Percentiles rank a stretch among this genome's conserved stretches.
phyloP scores from a whole-genome alignment of 37 sponge, comb jelly and placozoan genomes.

The Axinella damicornis region DNA sequence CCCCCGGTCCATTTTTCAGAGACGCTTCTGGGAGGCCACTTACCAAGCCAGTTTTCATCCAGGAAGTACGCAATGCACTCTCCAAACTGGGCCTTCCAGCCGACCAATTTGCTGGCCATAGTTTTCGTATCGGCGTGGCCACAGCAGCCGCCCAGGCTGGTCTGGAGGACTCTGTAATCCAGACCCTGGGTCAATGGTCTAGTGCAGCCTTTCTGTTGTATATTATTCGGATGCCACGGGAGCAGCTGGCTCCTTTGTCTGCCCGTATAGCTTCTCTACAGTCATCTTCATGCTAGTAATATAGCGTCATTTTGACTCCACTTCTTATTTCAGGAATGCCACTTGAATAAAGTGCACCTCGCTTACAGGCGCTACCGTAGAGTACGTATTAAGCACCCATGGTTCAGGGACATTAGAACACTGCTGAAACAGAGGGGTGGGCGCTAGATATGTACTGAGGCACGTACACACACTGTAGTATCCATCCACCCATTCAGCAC shows the following conservation, averaged over 20 bases:
- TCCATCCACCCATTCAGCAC: no score
- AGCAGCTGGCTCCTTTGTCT: neutral
- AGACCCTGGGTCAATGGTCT: constrained; percentile 20
- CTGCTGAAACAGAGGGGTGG: no score
- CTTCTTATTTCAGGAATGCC: no score
- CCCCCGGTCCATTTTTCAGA: constrained; percentile 10
- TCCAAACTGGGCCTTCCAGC: neutral
- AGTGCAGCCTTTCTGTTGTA: constrained; percentile 22
- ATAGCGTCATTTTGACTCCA: no score
- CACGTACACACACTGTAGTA: no score
- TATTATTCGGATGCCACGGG: constrained; percentile 13
- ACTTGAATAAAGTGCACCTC: no score
- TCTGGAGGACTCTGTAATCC: constrained; percentile 27
- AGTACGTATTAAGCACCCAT: no score
- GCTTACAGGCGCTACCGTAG: no score
- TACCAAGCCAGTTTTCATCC: neutral
- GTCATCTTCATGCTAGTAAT: no score
- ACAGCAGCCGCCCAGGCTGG: constrained; percentile 23
- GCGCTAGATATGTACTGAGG: no score
- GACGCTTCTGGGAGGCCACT: neutral
- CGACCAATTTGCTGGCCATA: constrained; percentile 29
- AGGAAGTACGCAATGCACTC: neutral
- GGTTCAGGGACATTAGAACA: no score
- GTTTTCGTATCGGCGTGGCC: constrained; percentile 42
- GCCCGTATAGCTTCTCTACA: no score